These are phyloP conservation scores for Dyspetes luteomarginatus DNA, from an alignment of 2,888 invertebrate genomes.

Conservation along the genomic window DNA sequence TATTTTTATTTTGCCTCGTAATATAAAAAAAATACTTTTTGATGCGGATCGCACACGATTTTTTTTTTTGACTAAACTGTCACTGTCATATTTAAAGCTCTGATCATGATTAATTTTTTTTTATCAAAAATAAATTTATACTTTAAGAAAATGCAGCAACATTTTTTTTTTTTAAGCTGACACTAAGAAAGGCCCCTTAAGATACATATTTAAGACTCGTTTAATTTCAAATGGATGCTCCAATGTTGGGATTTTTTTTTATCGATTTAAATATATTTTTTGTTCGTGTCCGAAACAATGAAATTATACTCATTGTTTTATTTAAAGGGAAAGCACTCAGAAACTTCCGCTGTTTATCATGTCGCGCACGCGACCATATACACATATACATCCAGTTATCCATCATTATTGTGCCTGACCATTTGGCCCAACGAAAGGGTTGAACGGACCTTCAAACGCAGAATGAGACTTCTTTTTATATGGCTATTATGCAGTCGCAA, in stretches of 20 bases:
- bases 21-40: neutral
- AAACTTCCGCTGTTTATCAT: conserved; percentile 24
- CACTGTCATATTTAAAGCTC: too few species aligned
- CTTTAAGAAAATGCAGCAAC: too few species aligned
- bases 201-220: neutral
- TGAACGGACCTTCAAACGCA: conserved; percentile 26
- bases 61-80: too few species aligned
- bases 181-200: too few species aligned
- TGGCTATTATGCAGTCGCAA: conserved; percentile 51
- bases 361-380: conserved; percentile 33
- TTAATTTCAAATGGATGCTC: neutral
- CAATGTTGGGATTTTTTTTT: too few species aligned
- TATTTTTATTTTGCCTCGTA: neutral
- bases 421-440: conserved; percentile 47
- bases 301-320: neutral
- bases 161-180: too few species aligned
- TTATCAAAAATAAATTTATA: neutral
- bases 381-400: too few species aligned
- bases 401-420: conserved; percentile 17
- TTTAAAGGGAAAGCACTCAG: too few species aligned
- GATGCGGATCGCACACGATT: too few species aligned
- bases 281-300: too few species aligned
- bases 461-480: conserved; percentile 47
- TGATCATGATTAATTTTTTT: neutral
- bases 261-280: too few species aligned